Evolutionary conservation across 2,113 vertebrate species (phyloP), one percentile per base, ranked within the genome.

Genomic region (Puma concolor): DNA sequence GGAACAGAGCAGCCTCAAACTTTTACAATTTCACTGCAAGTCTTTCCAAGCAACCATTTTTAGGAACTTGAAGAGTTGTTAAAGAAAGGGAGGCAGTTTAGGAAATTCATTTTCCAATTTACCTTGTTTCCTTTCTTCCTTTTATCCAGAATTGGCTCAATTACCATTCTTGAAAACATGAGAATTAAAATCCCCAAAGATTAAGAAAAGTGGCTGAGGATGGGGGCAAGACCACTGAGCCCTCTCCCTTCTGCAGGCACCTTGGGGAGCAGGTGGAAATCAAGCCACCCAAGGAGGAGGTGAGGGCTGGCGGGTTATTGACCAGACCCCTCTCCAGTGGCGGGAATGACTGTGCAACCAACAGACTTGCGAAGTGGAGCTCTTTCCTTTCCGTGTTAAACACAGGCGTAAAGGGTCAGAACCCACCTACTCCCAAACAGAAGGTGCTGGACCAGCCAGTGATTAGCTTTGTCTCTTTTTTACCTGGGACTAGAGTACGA

Each of bases 41-140:
- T 19, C 60, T 87, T 92, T 87, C 72, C 89, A 66, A 81, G 52
- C 66, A 92, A 25, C 54, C 16, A 7, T 80, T 88, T 88, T 71
- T 71, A 83, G 69, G 77, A 90, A 83, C 23, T 33, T 33, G 63
- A 60, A 36, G 29, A 91, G 36, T 2, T 94, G 29, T 31, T 74
- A 87, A 84, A 87, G 41, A 85, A 60, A 90, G 69, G 27, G 48
- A 90, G 38, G 21, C n/a, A 44, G 13, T 76, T 77, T 64, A 69
- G 79, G 38, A 85, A 52, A 66, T 71, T 94, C 36, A 23, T 60
- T 48, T 85, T 82, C 44, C 21, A 57, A 69, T 21, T 95, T 88
- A 84, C 25, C 12, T 85, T 85, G 48, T 76, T 92, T 93, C 67
- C 38, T 95, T 94, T 71, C 83, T 95, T 93, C 21, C 13, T 52